Evolutionary conservation across 2,113 vertebrate species (phyloP).

Genomic region (Pseudorhombus dupliciocellatus): DNA sequence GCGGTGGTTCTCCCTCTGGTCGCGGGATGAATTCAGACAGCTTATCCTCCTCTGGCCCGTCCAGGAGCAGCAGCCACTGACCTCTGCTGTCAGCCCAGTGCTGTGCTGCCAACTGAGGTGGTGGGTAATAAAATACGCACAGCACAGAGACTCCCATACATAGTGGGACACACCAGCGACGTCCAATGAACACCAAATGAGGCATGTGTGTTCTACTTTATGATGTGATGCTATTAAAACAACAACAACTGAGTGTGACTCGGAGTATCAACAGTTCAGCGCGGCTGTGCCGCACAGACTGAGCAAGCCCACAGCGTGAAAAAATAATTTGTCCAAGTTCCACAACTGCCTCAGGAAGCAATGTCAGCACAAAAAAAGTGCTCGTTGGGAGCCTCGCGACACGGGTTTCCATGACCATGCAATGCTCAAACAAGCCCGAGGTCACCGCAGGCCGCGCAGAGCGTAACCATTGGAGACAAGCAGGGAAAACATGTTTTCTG

Average conservation of each 20-base stretch:
- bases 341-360: conserved; percentile 40
- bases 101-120: conserved; percentile 21
- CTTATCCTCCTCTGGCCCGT: conserved; percentile 14
- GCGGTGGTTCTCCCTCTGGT: conserved; percentile 7
- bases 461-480: background rate
- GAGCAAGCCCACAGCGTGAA: conserved; percentile 27
- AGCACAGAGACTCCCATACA: conserved; percentile 23
- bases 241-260: conserved; percentile 7
- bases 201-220: background rate
- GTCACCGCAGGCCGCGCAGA: background rate
- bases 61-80: conserved; percentile 41
- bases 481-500: background rate
- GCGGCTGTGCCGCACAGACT: conserved; percentile 24
- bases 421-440: background rate
- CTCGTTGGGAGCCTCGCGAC: conserved; percentile 18
- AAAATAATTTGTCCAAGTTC: conserved; percentile 52
- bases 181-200: conserved; percentile 5
- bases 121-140: conserved; percentile 39
- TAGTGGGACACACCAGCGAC: background rate
- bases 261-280: conserved; percentile 38
- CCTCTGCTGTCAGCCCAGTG: conserved; percentile 44
- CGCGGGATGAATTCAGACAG: conserved; percentile 18
- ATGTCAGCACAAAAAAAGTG: conserved; percentile 27
- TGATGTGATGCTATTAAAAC: background rate
- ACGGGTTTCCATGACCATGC: conserved; percentile 7